phyloP scores from a whole-genome alignment of 1,140 invertebrate species.

The Gryllus bimaculatus region DNA sequence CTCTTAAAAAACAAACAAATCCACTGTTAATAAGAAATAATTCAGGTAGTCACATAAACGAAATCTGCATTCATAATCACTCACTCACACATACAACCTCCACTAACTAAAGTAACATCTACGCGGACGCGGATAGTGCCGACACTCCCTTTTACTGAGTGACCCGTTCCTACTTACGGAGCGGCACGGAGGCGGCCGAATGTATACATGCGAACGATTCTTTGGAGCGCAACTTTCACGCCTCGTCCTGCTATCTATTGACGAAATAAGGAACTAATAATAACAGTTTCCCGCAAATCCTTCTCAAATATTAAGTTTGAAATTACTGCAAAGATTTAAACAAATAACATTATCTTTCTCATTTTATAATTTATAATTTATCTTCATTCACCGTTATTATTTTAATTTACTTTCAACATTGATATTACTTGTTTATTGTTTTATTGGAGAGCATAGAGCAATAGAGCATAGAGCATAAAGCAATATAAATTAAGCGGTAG shows the following conservation, averaged over 20 bases:
- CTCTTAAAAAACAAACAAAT: no score
- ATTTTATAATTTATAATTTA: no score
- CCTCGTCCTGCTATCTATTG: background rate
- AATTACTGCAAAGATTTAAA: no score
- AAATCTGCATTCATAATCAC: background rate
- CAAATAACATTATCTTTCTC: no score
- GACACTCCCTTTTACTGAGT: conserved; percentile 1
- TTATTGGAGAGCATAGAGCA: no score
- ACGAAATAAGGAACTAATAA: background rate
- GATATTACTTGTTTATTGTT: no score
- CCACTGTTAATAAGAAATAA: no score
- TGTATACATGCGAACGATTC: background rate
- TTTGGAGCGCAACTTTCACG: background rate
- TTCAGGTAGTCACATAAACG: background rate
- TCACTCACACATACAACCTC: background rate
- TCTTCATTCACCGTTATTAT: no score
- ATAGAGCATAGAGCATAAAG: no score
- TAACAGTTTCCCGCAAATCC: background rate
- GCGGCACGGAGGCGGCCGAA: background rate
- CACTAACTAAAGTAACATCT: background rate
- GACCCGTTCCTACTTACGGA: background rate
- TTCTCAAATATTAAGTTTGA: no score
- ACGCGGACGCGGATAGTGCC: background rate
- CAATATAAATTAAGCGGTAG: no score
- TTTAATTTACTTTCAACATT: no score